A percentile compares a stretch with the other conserved stretches of the same genome.
These are phyloP conservation scores for Aphodius sticticus DNA, from an alignment of 2,888 invertebrate genomes.

Conservation along the genomic window DNA sequence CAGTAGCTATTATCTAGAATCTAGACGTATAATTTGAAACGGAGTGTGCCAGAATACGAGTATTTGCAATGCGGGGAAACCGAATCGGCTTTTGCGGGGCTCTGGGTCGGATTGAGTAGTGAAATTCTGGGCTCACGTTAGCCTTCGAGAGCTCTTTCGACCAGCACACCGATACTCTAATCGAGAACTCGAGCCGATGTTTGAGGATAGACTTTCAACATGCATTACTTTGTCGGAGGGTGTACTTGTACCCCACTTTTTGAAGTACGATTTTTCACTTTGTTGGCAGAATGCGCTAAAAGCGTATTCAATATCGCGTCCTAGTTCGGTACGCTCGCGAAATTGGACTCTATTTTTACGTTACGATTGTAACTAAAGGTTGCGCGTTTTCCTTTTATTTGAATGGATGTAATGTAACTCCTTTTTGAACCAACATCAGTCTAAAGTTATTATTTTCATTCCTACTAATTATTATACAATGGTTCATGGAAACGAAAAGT, in stretches of 20 bases:
- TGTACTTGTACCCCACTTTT: background rate
- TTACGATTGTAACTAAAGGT: background rate
- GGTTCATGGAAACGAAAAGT: too few species aligned
- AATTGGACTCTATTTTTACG: background rate
- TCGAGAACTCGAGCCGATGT: background rate
- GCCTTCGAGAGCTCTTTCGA: background rate
- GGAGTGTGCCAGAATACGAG: background rate
- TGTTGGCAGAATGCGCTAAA: background rate
- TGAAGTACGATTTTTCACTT: background rate
- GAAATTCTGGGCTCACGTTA: background rate
- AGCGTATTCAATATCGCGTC: background rate
- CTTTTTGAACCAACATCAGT: background rate
- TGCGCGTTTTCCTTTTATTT: conserved; percentile 9
- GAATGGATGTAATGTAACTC: background rate
- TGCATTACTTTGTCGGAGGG: background rate
- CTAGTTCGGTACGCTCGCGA: background rate
- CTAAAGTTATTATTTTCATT: too few species aligned
- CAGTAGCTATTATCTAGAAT: background rate
- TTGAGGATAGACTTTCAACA: background rate
- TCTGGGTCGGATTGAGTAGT: background rate
- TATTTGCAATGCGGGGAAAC: background rate
- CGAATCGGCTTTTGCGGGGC: background rate
- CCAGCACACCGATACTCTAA: background rate
- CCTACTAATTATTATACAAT: too few species aligned
- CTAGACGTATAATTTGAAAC: background rate